Conservation (phyloP, 2,888 invertebrate species). For the Byasa hedistus region DNA sequence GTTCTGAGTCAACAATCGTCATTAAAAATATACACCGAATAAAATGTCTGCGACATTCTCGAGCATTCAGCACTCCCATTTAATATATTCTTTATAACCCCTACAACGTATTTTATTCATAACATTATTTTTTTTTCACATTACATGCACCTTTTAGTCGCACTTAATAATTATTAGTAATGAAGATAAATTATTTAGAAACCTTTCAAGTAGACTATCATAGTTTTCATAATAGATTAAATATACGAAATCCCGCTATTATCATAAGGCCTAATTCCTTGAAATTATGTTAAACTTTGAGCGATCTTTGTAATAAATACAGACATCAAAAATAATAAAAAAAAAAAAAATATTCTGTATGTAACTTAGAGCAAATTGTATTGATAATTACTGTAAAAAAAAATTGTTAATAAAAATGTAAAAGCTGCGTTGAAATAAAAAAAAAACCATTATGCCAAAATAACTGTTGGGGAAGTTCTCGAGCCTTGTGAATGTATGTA, state of each 20-base stretch:
- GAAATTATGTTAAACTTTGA: conserved; percentile 19
- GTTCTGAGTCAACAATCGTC: conserved; percentile 25
- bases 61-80: conserved; percentile 37
- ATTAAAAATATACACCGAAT: conserved; percentile 26
- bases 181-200: conserved; percentile 7
- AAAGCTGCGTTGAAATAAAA: not conserved
- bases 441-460: not conserved
- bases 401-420: not conserved
- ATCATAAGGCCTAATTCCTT: conserved; percentile 10
- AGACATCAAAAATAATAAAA: not conserved
- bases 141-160: conserved; percentile 35
- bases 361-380: not conserved
- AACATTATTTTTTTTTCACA: conserved; percentile 37
- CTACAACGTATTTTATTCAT: conserved; percentile 42
- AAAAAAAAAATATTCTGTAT: not conserved
- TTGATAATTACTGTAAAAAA: not conserved
- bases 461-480: not conserved
- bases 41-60: conserved; percentile 39
- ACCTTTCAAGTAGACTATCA: conserved; percentile 41
- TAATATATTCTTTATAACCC: conserved; percentile 41
- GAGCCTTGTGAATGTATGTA: too few species aligned
- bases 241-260: too few species aligned
- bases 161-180: conserved; percentile 27
- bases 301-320: conserved; percentile 15
- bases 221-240: conserved; percentile 34